Evolutionary conservation across 1,140 invertebrate genomes (phyloP).

Genomic region (Drosophila dunni): DNA sequence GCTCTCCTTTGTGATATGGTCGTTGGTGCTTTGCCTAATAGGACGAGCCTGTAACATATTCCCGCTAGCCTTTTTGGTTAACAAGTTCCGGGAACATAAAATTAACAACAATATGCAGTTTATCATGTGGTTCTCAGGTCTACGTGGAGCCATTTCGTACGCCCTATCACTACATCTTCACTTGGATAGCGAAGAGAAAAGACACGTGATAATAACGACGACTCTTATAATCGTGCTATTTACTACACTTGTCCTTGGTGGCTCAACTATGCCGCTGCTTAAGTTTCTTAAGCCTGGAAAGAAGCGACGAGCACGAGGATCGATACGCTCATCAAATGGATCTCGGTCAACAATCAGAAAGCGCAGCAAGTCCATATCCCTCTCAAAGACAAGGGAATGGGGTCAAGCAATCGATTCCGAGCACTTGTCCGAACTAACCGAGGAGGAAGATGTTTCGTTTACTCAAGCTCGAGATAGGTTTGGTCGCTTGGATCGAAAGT

Average conservation of each 20-base stretch:
- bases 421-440: slow-evolving; percentile 97
- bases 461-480: slow-evolving; percentile 91
- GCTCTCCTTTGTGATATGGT: slow-evolving; percentile 95
- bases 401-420: slow-evolving; percentile 98
- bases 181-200: slow-evolving; percentile 94
- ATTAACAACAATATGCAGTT: slow-evolving; percentile 99
- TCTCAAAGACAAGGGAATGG: slow-evolving; percentile 99
- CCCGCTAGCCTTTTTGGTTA: slow-evolving; percentile 96
- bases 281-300: slow-evolving; percentile 90
- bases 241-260: slow-evolving; percentile 97
- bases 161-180: slow-evolving; percentile 98
- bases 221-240: slow-evolving; percentile 98
- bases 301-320: slow-evolving; percentile 74
- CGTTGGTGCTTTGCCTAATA: slow-evolving; percentile 95
- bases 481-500: slow-evolving; percentile 95
- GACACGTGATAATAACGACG: slow-evolving; percentile 98
- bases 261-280: slow-evolving; percentile 97
- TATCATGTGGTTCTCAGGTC: slow-evolving; percentile 99
- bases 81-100: slow-evolving; percentile 98
- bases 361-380: slow-evolving; percentile 93
- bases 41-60: slow-evolving; percentile 99
- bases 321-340: slow-evolving; percentile 18
- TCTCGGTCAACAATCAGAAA: slow-evolving; percentile 86
- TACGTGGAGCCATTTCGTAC: slow-evolving; percentile 98
- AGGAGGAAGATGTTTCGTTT: slow-evolving; percentile 92